Evolutionary conservation across 2,797 vertebrate species (phyloP), one percentile per base, ranked within the genome.

Genomic region (Enteromius afrohamiltoni): DNA sequence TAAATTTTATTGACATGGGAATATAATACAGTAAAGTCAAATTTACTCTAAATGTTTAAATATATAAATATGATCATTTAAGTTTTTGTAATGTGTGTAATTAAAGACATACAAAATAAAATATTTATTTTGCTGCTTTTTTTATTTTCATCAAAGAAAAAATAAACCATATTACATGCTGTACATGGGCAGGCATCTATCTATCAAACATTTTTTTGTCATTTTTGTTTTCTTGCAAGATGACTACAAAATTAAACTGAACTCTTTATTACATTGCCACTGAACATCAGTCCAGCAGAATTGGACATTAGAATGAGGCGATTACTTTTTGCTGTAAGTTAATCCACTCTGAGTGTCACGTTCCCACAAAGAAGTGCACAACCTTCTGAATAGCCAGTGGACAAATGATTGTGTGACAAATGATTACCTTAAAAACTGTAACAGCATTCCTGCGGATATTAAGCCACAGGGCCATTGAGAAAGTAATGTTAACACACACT

Each of bases 161-260:
- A 86, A 84, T 49, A 89, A 87, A 79, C 45, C 77, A 77, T 79
- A 87, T 81, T 64, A 84, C 53, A 87, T 79, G 82, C 80, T 85
- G 83, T 87, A 87, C 81, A 86, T 84, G 45, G 70, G 76, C 53
- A 70, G 29, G 76, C 40, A 83, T 79, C 80, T 86, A 85, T 75
- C 65, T 58, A 81, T 70, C 49, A 53, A 68, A 26, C 13, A n/a
- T 85, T 83, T 86, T 83, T 80, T 83, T 62, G 45, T 77, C 19
- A 34, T 75, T 86, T 88, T 87, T 86, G 37, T 90, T 16, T 37
- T 76, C 89, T 93, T 93, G 91, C 90, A 83, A 89, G 86, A 91
- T 86, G 87, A 47, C 90, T 92, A 92, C 84, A 80, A 88, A 85
- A 86, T 88, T 88, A 84, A 86, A 82, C n/a, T 77, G 65, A 81